These are phyloP conservation scores for Canis aureus DNA, from an alignment of 2,113 vertebrate species.

Conservation along the genomic window DNA sequence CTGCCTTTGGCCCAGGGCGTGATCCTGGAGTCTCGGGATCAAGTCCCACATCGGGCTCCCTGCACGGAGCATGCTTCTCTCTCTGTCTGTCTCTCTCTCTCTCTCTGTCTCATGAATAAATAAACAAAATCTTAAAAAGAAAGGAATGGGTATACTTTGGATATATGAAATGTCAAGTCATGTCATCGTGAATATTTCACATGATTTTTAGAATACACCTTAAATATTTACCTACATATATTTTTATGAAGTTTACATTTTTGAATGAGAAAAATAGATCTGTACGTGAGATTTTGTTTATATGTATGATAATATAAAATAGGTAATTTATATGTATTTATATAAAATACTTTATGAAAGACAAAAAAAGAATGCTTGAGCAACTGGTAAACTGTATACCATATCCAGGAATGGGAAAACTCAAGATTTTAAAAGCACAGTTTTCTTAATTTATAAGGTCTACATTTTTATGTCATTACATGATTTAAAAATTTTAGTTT, in stretches of 20 bases:
- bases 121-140: too few species aligned
- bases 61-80: too few species aligned
- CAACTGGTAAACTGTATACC: not conserved
- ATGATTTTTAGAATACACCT: not conserved
- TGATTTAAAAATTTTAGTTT: not conserved
- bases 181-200: not conserved
- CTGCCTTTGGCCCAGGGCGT: too few species aligned
- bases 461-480: not conserved
- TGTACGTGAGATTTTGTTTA: not conserved
- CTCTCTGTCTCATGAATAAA: too few species aligned
- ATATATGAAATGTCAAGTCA: not conserved
- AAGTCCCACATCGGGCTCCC: too few species aligned
- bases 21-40: too few species aligned
- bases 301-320: not conserved
- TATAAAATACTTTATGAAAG: not conserved
- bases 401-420: not conserved
- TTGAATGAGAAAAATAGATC: not conserved
- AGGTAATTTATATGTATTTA: not conserved
- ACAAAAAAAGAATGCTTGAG: not conserved
- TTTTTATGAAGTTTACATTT: constrained; percentile 33
- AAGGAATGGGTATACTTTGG: not conserved
- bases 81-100: too few species aligned
- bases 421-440: not conserved
- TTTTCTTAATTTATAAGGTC: not conserved
- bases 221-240: not conserved